phyloP scores from a whole-genome alignment of 1,140 invertebrate genomes.

The Aphaenogaster ashmeadi region DNA sequence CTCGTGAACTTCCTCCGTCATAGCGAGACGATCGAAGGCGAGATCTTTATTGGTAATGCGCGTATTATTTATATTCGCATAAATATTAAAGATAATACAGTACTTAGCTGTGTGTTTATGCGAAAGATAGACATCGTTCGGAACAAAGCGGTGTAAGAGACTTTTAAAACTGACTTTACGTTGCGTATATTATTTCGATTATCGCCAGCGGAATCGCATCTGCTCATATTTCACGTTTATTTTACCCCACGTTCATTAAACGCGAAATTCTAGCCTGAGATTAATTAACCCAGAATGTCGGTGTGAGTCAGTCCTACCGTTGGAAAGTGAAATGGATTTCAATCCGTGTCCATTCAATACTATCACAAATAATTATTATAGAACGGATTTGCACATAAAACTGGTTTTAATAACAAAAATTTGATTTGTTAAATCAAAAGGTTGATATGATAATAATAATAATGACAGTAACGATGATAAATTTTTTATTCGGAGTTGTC shows the following conservation, averaged over 20 bases:
- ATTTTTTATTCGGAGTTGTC: background rate
- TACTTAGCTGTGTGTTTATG: background rate
- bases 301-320: background rate
- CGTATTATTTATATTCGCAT: constrained; percentile 1
- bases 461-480: background rate
- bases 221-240: constrained; percentile 27
- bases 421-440: background rate
- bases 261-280: background rate
- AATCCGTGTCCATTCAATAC: background rate
- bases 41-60: constrained; percentile 4
- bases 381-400: background rate
- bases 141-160: background rate
- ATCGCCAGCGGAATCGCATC: background rate
- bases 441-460: background rate
- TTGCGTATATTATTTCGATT: constrained; percentile 21
- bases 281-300: constrained; percentile 23
- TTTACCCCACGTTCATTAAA: background rate
- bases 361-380: constrained; percentile 10
- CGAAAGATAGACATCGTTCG: background rate
- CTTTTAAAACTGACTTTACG: background rate
- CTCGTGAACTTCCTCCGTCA: constrained; percentile 14
- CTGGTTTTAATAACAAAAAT: background rate
- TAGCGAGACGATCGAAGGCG: constrained; percentile 2
- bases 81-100: background rate
- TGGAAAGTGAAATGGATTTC: background rate